Evolutionary conservation across 2,797 vertebrate genomes (phyloP), one percentile per base, ranked within the genome.

Genomic region (Remorina albescens): DNA sequence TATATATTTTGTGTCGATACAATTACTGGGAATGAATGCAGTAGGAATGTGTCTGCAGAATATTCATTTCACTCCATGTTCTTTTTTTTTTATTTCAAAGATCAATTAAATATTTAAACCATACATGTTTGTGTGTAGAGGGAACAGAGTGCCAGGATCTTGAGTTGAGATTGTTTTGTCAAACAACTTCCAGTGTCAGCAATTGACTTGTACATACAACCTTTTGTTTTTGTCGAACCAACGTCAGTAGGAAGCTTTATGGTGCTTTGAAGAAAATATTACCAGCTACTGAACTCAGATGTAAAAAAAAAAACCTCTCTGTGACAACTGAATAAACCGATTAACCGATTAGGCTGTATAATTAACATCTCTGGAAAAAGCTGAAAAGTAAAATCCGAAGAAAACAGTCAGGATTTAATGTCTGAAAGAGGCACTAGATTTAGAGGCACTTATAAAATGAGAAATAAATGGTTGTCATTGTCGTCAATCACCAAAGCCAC

Each of bases 11-110:
- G 55, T 74, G 60, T 76, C 69, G 61, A 25, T 69, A 71, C 23
- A 75, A 28, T 78, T 71, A 80, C 71, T 60, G 47, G 30, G 55
- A 76, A 54, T 71, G 59, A 71, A 79, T 78, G 72, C 26, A 53
- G 39, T 30, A 58, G 56, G 69, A 86, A 76, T 62, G 16, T 66
- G 42, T 81, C 39, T 30, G 49, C 11, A 47, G 16, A 53, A 71
- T 62, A 63, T 89, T 58, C 2, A 18, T 81, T 86, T 80, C 46
- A 77, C 51, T 23, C 5, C 8, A 39, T 51, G 10, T 79, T 78
- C 8, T 11, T 2, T 78, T 19, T 11, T 2, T 8, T 63, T 8
- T 21, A 65, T 70, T 67, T 61, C 1, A 32, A 44, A 44, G 11
- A 25, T 57, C 6, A 30, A 30, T 49, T 1, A 3, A 13, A 47